A percentile compares a stretch with the other conserved stretches of the same genome.
Evolutionary conservation across 1,140 invertebrate species (phyloP).

Genomic region (Oscheius sp.): DNA sequence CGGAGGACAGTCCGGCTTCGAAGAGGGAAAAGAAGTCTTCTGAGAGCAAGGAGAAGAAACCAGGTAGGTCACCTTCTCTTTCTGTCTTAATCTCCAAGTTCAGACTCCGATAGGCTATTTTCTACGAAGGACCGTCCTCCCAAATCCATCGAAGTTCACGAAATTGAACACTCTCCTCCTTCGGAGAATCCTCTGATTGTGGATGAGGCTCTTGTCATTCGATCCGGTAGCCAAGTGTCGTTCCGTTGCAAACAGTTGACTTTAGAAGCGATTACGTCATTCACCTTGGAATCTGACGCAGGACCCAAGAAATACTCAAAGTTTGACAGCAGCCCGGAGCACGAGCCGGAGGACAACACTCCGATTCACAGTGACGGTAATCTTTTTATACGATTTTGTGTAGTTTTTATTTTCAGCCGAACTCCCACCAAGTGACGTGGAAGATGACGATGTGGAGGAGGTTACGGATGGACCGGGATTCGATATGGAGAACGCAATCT

Average conservation of each 20-base stretch:
- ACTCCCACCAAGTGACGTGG: background rate
- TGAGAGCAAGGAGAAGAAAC: background rate
- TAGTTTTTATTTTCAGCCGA: background rate
- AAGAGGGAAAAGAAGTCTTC: background rate
- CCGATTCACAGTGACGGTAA: background rate
- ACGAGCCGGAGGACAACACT: background rate
- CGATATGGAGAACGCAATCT: constrained; percentile 5
- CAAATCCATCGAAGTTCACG: background rate
- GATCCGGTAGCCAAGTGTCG: background rate
- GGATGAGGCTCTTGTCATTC: background rate
- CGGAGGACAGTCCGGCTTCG: background rate
- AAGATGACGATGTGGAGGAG: background rate
- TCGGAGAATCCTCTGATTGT: background rate
- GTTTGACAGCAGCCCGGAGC: constrained; percentile 43
- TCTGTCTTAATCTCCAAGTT: no score
- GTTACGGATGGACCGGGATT: background rate
- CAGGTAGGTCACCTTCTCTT: background rate
- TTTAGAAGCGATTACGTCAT: background rate
- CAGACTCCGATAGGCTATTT: no score
- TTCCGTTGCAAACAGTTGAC: background rate
- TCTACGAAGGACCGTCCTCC: no score
- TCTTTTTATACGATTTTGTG: background rate
- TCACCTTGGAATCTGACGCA: background rate
- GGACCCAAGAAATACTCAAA: constrained; percentile 41
- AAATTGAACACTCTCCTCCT: background rate